Evolutionary conservation across 1,140 invertebrate genomes (phyloP).

Genomic region (Artemia franciscana): DNA sequence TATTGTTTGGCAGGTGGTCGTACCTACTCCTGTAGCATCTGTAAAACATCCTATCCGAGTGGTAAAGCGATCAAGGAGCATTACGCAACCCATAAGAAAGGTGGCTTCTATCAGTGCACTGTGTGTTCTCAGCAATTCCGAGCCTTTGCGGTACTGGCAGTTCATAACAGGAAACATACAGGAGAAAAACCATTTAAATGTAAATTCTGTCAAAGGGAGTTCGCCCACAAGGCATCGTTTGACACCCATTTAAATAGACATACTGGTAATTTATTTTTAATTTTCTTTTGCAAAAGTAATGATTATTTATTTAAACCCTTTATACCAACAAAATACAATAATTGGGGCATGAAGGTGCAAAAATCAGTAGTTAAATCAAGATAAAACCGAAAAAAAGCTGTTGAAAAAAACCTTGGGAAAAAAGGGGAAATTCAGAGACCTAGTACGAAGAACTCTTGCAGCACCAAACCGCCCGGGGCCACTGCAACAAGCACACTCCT

Average conservation of each 20-base stretch:
- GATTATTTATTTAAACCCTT: too few species aligned
- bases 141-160: neutral
- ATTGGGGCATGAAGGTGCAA: too few species aligned
- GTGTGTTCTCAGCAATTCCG: neutral
- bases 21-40: neutral
- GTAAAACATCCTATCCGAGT: neutral
- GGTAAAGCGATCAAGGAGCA: neutral
- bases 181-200: neutral
- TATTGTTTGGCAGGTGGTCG: neutral
- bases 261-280: too few species aligned
- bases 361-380: too few species aligned
- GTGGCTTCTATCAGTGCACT: neutral
- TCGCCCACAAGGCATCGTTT: neutral
- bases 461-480: too few species aligned
- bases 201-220: neutral
- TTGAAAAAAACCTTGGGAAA: too few species aligned
- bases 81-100: neutral
- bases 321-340: too few species aligned
- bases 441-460: too few species aligned
- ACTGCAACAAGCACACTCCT: too few species aligned
- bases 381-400: too few species aligned
- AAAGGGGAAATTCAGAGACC: too few species aligned
- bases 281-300: too few species aligned
- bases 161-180: neutral
- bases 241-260: neutral